Evolutionary conservation across 2,888 invertebrate species (phyloP).

Genomic region (Agonopterix subpropinquella): DNA sequence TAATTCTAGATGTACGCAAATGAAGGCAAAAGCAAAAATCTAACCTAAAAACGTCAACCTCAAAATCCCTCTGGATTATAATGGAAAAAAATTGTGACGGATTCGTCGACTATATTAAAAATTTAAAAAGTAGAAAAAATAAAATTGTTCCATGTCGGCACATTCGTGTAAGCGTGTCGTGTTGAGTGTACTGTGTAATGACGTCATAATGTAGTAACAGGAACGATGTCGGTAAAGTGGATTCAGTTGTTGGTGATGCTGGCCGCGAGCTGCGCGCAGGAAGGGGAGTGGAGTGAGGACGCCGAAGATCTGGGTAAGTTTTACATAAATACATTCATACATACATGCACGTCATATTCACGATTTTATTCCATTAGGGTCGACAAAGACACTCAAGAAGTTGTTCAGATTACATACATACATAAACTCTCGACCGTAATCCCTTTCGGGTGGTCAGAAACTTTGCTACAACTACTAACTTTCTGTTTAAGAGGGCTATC

Average conservation of each 20-base stretch:
- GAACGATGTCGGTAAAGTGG: slow-evolving; percentile 63
- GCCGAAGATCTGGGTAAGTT: slow-evolving; percentile 64
- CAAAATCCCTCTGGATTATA: slow-evolving; percentile 6
- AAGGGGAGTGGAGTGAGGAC: slow-evolving; percentile 70
- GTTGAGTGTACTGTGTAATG: slow-evolving; percentile 19
- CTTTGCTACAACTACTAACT: too few relatives aligned
- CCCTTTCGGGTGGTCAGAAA: too few relatives aligned
- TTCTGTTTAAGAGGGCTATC: too few relatives aligned
- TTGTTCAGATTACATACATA: too few relatives aligned
- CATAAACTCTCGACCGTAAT: too few relatives aligned
- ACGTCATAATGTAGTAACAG: slow-evolving; percentile 37
- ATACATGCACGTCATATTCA: too few relatives aligned
- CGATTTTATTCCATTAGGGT: too few relatives aligned
- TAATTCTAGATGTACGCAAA: too few relatives aligned
- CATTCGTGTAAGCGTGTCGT: slow-evolving; percentile 1
- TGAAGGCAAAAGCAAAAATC: not conserved
- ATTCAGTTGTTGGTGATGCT: slow-evolving; percentile 56
- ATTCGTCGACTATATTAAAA: slow-evolving; percentile 10
- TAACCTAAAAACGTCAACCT: slow-evolving; percentile 7
- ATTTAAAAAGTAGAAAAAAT: slow-evolving; percentile 4
- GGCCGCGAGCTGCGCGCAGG: slow-evolving; percentile 65
- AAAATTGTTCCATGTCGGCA: not conserved
- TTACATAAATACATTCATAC: not conserved
- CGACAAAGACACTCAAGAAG: too few relatives aligned
- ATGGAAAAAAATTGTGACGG: slow-evolving; percentile 12